Percentiles rank a stretch among this genome's conserved stretches.
Conservation (phyloP, 2,113 vertebrate genomes). For the Dunckerocampus dactyliophorus region DNA sequence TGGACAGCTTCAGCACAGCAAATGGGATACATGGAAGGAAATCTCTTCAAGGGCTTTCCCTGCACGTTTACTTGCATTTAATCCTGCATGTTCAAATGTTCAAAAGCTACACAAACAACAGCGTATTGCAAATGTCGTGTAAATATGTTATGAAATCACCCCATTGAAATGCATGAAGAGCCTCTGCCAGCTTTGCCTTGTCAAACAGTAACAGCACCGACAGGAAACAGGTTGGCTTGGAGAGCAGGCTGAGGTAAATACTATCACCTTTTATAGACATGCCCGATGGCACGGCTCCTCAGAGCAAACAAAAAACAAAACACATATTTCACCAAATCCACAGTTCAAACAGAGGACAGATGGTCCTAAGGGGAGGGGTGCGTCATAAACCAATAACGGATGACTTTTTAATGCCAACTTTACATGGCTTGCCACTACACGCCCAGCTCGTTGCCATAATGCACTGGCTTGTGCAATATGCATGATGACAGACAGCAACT, state of each 20-base stretch:
- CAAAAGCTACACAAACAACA: constrained; percentile 36
- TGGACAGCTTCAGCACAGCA: constrained; percentile 16
- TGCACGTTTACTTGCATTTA: constrained; percentile 6
- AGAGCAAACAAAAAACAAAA: constrained; percentile 3
- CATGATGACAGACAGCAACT: constrained; percentile 32
- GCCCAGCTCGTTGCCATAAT: constrained; percentile 24
- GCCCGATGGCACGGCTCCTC: constrained; percentile 36
- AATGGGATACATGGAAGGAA: constrained; percentile 14
- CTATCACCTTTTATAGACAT: constrained; percentile 74
- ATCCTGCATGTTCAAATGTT: constrained; percentile 30
- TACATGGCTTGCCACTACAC: not conserved
- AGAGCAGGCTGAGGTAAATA: constrained; percentile 55
- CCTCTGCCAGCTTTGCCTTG: constrained; percentile 39
- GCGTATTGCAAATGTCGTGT: constrained; percentile 3
- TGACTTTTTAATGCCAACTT: constrained; percentile 24
- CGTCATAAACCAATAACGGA: constrained; percentile 23
- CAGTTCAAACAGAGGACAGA: constrained; percentile 41
- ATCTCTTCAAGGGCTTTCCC: constrained; percentile 14
- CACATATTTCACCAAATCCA: constrained; percentile 13
- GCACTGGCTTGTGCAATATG: constrained; percentile 41
- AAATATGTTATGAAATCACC: constrained; percentile 18
- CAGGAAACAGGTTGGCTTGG: constrained; percentile 43
- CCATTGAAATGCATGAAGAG: constrained; percentile 26
- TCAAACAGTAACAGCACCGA: constrained; percentile 47
- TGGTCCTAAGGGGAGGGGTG: constrained; percentile 25